These are phyloP conservation scores for Coelinius sp. DNA, from an alignment of 2,888 invertebrate species.

Conservation along the genomic window DNA sequence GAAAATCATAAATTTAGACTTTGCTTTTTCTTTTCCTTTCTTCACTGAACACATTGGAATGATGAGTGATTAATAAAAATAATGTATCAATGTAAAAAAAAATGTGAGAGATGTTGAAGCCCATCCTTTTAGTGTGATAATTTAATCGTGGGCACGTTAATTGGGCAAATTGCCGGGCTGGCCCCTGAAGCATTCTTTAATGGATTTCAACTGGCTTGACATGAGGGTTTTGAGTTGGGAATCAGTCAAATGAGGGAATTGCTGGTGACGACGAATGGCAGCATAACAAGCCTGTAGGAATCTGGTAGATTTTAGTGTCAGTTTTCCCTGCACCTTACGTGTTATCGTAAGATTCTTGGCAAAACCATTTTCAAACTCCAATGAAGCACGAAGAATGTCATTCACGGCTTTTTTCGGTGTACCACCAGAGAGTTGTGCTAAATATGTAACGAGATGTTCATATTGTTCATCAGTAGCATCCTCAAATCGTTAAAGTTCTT, in stretches of 20 bases:
- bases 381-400: not conserved
- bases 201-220: not conserved
- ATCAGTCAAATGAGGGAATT: no score
- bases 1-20: no score
- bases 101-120: no score
- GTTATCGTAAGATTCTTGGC: not conserved
- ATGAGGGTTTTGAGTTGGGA: no score
- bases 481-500: not conserved
- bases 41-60: no score
- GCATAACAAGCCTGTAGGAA: not conserved
- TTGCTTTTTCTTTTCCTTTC: no score
- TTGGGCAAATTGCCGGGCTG: not conserved
- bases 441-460: not conserved
- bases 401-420: not conserved
- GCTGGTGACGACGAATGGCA: not conserved
- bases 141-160: no score
- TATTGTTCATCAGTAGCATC: not conserved
- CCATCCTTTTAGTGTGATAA: no score
- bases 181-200: not conserved
- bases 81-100: no score
- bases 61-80: no score
- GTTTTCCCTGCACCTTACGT: not conserved
- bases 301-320: not conserved
- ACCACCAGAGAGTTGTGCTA: not conserved
- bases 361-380: not conserved